Evolutionary conservation across 2,888 invertebrate genomes (phyloP).

Genomic region (Andrena marginata): DNA sequence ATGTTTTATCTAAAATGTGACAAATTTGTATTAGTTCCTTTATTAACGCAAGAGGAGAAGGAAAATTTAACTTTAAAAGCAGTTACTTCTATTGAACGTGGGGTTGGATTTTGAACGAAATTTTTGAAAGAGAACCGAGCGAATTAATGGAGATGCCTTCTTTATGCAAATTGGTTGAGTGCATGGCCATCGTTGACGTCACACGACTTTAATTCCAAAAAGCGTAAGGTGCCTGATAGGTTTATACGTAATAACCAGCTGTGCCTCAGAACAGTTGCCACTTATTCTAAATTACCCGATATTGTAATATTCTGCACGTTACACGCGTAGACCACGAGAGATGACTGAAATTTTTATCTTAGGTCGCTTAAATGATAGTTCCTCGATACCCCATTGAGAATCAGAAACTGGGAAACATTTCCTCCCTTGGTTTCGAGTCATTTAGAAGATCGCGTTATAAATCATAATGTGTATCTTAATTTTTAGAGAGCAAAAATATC

Average conservation of each 20-base stretch:
- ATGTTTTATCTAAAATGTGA: too few relatives aligned
- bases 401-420: background rate
- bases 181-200: constrained; percentile 48
- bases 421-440: too few relatives aligned
- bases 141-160: constrained; percentile 30
- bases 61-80: too few relatives aligned
- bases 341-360: constrained; percentile 14
- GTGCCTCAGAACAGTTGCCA: constrained; percentile 19
- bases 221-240: constrained; percentile 43
- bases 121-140: background rate
- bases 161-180: constrained; percentile 61
- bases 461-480: too few relatives aligned
- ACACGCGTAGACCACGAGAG: background rate
- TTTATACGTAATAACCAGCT: constrained; percentile 19
- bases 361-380: background rate
- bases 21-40: too few relatives aligned
- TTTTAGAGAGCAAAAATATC: too few relatives aligned
- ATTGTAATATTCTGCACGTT: constrained; percentile 10
- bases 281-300: constrained; percentile 36
- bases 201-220: constrained; percentile 52
- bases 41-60: too few relatives aligned
- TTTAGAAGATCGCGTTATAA: background rate
- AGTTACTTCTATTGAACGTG: too few relatives aligned
- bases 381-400: background rate
- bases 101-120: background rate